These are phyloP conservation scores for Betta splendens DNA, from an alignment of 2,797 vertebrate genomes.

Conservation along the genomic window DNA sequence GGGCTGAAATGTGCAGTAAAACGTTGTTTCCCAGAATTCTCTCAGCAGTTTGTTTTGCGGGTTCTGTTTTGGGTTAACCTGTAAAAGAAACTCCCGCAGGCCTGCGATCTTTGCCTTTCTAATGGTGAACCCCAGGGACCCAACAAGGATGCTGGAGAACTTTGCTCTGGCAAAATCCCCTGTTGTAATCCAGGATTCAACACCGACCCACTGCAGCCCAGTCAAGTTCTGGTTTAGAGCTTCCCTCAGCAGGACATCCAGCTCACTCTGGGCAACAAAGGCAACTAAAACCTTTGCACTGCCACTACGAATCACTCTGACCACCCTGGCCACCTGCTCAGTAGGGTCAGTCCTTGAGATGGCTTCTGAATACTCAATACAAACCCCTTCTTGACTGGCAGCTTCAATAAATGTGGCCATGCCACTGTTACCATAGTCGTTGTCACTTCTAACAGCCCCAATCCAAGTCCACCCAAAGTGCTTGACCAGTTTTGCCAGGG, in stretches of 20 bases:
- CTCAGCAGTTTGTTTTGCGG: slow-evolving; percentile 65
- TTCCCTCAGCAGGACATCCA: slow-evolving; percentile 78
- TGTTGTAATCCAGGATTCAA: slow-evolving; percentile 83
- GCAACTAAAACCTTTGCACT: slow-evolving; percentile 78
- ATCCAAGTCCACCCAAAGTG: slow-evolving; percentile 84
- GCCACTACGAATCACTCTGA: slow-evolving; percentile 69
- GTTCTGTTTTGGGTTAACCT: slow-evolving; percentile 69
- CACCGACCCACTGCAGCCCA: slow-evolving; percentile 81
- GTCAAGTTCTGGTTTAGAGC: slow-evolving; percentile 77
- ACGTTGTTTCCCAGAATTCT: slow-evolving; percentile 80
- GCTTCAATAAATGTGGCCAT: slow-evolving; percentile 78
- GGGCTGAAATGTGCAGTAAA: slow-evolving; percentile 72
- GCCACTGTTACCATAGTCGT: slow-evolving; percentile 81
- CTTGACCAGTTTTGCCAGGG: slow-evolving; percentile 78
- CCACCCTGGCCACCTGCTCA: slow-evolving; percentile 62
- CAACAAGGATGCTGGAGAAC: slow-evolving; percentile 67
- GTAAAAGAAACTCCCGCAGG: slow-evolving; percentile 74
- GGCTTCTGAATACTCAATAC: slow-evolving; percentile 79
- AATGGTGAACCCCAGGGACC: slow-evolving; percentile 80
- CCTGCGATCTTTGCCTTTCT: slow-evolving; percentile 74
- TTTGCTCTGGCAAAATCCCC: slow-evolving; percentile 65
- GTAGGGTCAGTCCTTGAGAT: slow-evolving; percentile 77
- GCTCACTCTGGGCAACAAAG: slow-evolving; percentile 78
- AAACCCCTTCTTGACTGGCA: slow-evolving; percentile 76
- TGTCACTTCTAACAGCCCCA: slow-evolving; percentile 78